Conservation (phyloP, 2,113 vertebrate species). For the Carassius auratus region DNA sequence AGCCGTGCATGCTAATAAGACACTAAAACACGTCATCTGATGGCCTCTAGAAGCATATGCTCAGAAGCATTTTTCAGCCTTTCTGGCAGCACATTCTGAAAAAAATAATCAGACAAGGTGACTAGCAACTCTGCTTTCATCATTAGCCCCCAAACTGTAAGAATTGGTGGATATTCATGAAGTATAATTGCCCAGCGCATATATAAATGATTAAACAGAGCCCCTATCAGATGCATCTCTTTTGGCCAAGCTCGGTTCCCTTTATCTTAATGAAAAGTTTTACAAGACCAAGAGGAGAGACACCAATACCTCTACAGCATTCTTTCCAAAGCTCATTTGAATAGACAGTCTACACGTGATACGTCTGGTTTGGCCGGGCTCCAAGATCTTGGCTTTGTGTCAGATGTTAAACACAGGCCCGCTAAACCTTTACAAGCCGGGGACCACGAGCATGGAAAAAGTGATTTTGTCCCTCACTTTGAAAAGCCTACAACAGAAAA, state of each 20-base stretch:
- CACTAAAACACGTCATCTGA: not conserved
- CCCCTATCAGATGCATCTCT: slow-evolving; percentile 75
- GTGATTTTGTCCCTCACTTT: slow-evolving; percentile 65
- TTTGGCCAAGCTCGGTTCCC: slow-evolving; percentile 65
- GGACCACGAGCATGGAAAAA: slow-evolving; percentile 75
- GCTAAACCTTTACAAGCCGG: slow-evolving; percentile 74
- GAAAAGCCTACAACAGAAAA: slow-evolving; percentile 60
- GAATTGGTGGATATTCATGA: slow-evolving; percentile 76
- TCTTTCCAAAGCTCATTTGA: slow-evolving; percentile 64
- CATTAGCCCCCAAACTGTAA: slow-evolving; percentile 59
- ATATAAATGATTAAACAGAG: slow-evolving; percentile 80
- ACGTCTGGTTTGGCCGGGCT: slow-evolving; percentile 67
- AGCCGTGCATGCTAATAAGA: slow-evolving; percentile 9
- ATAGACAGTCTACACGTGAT: slow-evolving; percentile 73
- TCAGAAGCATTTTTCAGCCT: slow-evolving; percentile 39
- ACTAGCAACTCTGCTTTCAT: slow-evolving; percentile 58
- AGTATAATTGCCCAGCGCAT: slow-evolving; percentile 72
- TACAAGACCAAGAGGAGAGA: slow-evolving; percentile 61
- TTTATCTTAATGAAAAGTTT: slow-evolving; percentile 76
- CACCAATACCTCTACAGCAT: slow-evolving; percentile 67
- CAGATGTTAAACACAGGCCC: slow-evolving; percentile 78
- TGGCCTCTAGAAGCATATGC: slow-evolving; percentile 10
- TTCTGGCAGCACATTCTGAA: slow-evolving; percentile 37
- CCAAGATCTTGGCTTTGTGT: slow-evolving; percentile 75
- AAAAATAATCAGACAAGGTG: not conserved